These are phyloP conservation scores for Ligdia adustata DNA, from an alignment of 2,888 invertebrate species.

Conservation along the genomic window DNA sequence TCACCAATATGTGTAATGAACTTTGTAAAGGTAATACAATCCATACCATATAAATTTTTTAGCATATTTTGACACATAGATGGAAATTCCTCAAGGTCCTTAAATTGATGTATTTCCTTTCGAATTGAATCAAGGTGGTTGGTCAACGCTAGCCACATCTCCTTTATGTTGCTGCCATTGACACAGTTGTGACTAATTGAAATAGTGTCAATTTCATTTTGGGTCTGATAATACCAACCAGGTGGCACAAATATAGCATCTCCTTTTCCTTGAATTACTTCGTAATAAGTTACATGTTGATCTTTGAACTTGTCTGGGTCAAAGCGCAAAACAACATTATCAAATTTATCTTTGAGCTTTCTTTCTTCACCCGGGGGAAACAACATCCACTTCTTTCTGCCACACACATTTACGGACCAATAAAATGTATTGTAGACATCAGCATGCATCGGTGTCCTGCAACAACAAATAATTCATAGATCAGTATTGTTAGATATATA, in stretches of 20 bases:
- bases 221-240: conserved; percentile 98
- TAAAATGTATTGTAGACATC: conserved; percentile 98
- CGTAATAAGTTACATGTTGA: conserved; percentile 74
- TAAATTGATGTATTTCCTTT: conserved; percentile 91
- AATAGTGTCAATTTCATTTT: conserved; percentile 95
- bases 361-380: conserved; percentile 93
- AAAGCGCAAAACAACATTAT: conserved; percentile 86
- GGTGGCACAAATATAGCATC: conserved; percentile 98
- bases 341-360: conserved; percentile 85
- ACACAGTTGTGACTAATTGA: conserved; percentile 99
- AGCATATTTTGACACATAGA: conserved; percentile 93
- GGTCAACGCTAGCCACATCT: conserved; percentile 88
- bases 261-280: conserved; percentile 92
- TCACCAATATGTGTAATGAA: conserved; percentile 86
- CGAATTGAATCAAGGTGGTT: conserved; percentile 87
- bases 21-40: conserved; percentile 87
- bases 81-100: conserved; percentile 86
- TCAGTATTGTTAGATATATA: no score
- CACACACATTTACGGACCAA: conserved; percentile 98
- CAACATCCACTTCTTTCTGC: conserved; percentile 95
- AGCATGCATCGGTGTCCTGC: conserved; percentile 97
- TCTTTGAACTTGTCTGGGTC: conserved; percentile 46
- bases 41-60: conserved; percentile 90
- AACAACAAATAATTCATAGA: no score
- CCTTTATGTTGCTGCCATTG: conserved; percentile 93